These are phyloP conservation scores for Clivina fossor DNA, from an alignment of 2,888 invertebrate genomes.

Conservation along the genomic window DNA sequence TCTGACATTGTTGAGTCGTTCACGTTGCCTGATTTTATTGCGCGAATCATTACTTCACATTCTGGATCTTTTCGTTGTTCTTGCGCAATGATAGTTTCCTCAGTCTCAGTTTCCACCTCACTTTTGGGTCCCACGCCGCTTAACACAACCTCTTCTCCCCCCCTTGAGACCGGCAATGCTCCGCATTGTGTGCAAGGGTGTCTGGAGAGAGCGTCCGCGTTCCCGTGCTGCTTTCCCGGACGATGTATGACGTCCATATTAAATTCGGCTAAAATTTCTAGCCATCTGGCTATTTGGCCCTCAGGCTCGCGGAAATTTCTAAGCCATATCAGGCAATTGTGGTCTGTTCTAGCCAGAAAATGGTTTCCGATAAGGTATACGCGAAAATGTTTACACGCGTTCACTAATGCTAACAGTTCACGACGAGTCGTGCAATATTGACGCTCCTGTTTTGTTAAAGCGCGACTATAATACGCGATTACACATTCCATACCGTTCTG, in stretches of 20 bases:
- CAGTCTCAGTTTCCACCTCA: no score
- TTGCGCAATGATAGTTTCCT: neutral
- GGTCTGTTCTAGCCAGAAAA: conserved; percentile 11
- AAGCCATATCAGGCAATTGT: conserved; percentile 12
- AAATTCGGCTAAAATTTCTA: conserved; percentile 15
- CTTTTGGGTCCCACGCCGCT: no score
- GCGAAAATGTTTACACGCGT: conserved; percentile 2
- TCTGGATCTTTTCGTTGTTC: neutral
- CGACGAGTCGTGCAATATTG: conserved; percentile 17
- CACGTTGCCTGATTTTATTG: neutral
- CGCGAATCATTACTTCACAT: neutral
- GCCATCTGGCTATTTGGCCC: conserved; percentile 16
- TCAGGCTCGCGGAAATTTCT: conserved; percentile 13
- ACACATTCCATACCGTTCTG: conserved; percentile 16
- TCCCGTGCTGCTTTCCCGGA: conserved; percentile 5
- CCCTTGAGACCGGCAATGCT: no score
- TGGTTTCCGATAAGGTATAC: neutral
- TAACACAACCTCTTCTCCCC: no score
- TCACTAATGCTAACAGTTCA: conserved; percentile 18
- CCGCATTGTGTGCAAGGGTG: conserved; percentile 13
- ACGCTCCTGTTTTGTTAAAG: conserved; percentile 9
- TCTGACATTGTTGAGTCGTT: no score
- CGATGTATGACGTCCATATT: conserved; percentile 13
- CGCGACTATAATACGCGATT: conserved; percentile 14
- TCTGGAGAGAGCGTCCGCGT: conserved; percentile 6